Evolutionary conservation across 1,140 invertebrate genomes (phyloP).

Genomic region (Formica selysi): DNA sequence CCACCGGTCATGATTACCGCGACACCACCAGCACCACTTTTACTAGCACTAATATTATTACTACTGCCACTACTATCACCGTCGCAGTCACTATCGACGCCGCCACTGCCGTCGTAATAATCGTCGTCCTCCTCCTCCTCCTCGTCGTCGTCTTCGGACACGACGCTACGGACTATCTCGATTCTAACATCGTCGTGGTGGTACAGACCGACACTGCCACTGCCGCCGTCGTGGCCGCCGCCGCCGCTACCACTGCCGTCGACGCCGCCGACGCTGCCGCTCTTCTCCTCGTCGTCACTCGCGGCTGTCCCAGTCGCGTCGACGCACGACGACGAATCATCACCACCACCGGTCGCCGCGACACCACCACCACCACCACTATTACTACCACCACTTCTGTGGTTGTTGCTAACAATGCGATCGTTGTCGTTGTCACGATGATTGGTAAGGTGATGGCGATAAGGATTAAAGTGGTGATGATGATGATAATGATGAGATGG

Average conservation of each 20-base stretch:
- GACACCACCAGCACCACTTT: conserved; percentile 59
- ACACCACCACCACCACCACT: too few relatives aligned
- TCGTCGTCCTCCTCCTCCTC: conserved; percentile 55
- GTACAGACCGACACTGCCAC: conserved; percentile 1
- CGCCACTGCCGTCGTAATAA: conserved; percentile 36
- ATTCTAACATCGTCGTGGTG: too few relatives aligned
- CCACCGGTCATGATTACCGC: conserved; percentile 57
- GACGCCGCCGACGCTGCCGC: conserved; percentile 59
- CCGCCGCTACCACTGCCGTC: conserved; percentile 46
- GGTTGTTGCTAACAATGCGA: conserved; percentile 32
- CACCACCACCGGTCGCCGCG: neutral
- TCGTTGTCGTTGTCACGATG: conserved; percentile 25
- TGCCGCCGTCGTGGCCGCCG: conserved; percentile 33
- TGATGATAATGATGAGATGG: conserved; percentile 22
- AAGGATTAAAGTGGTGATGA: conserved; percentile 16
- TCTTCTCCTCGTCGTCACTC: neutral
- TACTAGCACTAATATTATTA: conserved; percentile 49
- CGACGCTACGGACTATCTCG: too few relatives aligned
- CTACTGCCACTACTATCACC: conserved; percentile 33
- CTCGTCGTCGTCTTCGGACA: too few relatives aligned
- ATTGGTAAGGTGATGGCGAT: neutral
- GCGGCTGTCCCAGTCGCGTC: conserved; percentile 34
- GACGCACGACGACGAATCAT: conserved; percentile 46
- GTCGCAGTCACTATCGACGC: conserved; percentile 17
- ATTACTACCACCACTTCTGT: neutral